These are phyloP conservation scores for Esox niger DNA, from an alignment of 2,113 vertebrate genomes.

Conservation along the genomic window DNA sequence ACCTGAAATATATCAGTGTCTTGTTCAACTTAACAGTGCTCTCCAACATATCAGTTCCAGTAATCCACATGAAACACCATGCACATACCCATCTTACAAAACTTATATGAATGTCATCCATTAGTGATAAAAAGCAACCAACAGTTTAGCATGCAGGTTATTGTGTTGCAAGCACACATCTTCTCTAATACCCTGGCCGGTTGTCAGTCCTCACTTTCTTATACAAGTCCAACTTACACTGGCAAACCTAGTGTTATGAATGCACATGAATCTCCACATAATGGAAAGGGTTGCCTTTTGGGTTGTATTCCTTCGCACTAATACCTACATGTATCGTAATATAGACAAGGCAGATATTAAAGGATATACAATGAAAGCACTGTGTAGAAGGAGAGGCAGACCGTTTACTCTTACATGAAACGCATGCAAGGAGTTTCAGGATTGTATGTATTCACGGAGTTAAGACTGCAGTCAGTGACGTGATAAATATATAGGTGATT, in stretches of 20 bases:
- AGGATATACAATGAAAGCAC: conserved; percentile 50
- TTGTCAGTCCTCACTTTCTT: conserved; percentile 18
- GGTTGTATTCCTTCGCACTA: conserved; percentile 21
- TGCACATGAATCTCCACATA: conserved; percentile 33
- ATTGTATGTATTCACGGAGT: background rate
- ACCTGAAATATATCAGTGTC: background rate
- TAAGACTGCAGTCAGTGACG: conserved; percentile 17
- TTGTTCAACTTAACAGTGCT: background rate
- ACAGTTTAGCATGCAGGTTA: conserved; percentile 63
- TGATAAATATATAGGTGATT: background rate
- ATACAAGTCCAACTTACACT: conserved; percentile 31
- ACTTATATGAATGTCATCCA: conserved; percentile 37
- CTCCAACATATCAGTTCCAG: background rate
- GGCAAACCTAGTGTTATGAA: conserved; percentile 40
- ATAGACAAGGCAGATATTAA: conserved; percentile 30
- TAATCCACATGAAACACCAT: conserved; percentile 21
- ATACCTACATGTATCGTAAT: conserved; percentile 28
- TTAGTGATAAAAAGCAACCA: conserved; percentile 14
- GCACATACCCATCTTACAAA: conserved; percentile 32
- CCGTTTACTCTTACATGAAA: conserved; percentile 43
- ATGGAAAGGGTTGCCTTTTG: conserved; percentile 11
- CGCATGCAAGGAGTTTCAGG: conserved; percentile 58
- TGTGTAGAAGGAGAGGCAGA: conserved; percentile 42
- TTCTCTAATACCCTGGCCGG: conserved; percentile 17
- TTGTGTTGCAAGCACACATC: conserved; percentile 40